These are phyloP conservation scores for Sarcophaga peregrina DNA, from an alignment of 1,140 invertebrate genomes.

Conservation along the genomic window DNA sequence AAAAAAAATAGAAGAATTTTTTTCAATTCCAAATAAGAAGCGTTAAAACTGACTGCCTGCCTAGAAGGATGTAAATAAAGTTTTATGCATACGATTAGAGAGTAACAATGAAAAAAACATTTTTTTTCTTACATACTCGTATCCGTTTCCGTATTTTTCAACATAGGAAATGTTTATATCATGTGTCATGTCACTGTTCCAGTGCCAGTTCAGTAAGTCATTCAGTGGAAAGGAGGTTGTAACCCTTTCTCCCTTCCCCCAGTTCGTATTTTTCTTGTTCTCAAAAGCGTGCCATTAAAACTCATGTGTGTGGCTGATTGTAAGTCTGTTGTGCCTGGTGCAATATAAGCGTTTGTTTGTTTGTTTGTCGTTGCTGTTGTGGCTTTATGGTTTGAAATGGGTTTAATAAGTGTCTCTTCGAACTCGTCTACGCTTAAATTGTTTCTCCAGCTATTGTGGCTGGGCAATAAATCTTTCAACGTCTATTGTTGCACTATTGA, in stretches of 20 bases:
- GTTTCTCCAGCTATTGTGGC: background rate
- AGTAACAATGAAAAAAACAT: background rate
- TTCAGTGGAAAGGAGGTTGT: background rate
- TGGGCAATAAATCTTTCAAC: slow-evolving; percentile 33
- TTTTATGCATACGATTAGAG: slow-evolving; percentile 23
- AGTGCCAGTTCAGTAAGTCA: too few relatives aligned
- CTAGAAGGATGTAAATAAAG: slow-evolving; percentile 30
- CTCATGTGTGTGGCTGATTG: background rate
- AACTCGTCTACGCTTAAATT: background rate
- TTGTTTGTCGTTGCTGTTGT: background rate
- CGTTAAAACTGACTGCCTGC: background rate
- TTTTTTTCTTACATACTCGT: background rate
- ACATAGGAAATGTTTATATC: slow-evolving; percentile 34
- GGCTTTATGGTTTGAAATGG: slow-evolving; percentile 35
- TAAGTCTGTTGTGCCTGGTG: background rate
- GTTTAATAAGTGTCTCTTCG: background rate
- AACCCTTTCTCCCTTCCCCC: background rate
- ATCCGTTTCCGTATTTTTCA: slow-evolving; percentile 32
- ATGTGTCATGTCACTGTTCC: background rate
- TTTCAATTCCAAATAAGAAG: background rate
- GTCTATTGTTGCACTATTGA: slow-evolving; percentile 18
- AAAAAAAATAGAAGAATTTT: slow-evolving; percentile 7
- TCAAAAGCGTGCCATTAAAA: background rate
- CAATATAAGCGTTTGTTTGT: background rate
- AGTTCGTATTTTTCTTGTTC: background rate